These are phyloP conservation scores for Alloscopus bannaensis DNA, from an alignment of 2,888 invertebrate species.

Conservation along the genomic window DNA sequence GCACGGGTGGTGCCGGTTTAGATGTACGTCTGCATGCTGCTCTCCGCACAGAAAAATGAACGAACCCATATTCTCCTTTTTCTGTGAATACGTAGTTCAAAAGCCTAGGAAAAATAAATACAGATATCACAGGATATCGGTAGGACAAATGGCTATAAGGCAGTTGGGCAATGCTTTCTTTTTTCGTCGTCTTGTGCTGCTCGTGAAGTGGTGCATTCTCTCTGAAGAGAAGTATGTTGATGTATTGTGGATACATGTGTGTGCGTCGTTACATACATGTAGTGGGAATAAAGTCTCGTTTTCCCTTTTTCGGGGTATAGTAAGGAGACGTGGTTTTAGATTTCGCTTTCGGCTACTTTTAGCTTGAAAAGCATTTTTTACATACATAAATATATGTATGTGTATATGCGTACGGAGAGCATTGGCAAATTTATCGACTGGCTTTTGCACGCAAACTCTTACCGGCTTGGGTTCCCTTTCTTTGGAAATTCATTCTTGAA, in stretches of 20 bases:
- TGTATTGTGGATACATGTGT: not conserved
- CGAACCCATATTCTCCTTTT: no score
- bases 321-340: no score
- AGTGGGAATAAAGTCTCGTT: no score
- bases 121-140: no score
- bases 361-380: no score
- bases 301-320: no score
- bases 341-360: no score
- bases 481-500: constrained; percentile 26
- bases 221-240: not conserved
- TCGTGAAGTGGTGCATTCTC: not conserved
- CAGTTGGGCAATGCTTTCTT: not conserved
- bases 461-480: constrained; percentile 40
- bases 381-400: no score
- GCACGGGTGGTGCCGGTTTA: constrained; percentile 59
- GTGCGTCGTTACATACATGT: no score
- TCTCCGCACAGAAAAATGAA: not conserved
- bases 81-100: no score
- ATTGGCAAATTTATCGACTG: constrained; percentile 70
- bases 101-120: no score
- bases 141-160: no score
- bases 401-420: constrained; percentile 18
- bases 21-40: constrained; percentile 36
- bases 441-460: constrained; percentile 69
- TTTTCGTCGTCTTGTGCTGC: not conserved